Evolutionary conservation across 2,888 invertebrate genomes (phyloP), one percentile per base, ranked within the genome.

Genomic region (Erannis defoliaria): DNA sequence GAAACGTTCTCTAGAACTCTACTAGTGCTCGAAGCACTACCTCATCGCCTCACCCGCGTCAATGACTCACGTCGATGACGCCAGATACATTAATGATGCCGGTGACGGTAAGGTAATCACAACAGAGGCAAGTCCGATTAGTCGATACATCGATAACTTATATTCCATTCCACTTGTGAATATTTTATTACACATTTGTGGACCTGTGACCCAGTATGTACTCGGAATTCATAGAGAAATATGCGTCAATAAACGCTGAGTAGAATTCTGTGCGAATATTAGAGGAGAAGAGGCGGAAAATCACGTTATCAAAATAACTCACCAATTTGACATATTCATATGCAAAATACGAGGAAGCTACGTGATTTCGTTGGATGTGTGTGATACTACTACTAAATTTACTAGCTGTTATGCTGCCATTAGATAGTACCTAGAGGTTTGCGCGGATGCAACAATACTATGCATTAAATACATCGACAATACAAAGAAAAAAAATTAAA

Each of bases 51-150:
- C 72, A 68, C 70, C 68, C 67, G 70, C 71, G 71, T 72, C 61
- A 72, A 73, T 87, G 86, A 88, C 78, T 87, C 81, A 68, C 35
- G 64, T 51, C 43, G 71, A 73, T 84, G 82, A 84, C 82, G 82
- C 78, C 72, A 56, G 38, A 63, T 54, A 72, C 71, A 70, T 73
- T 70, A 74, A 62, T 42, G 62, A 57, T 56, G 19, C 35, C 48
- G 42, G 18, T 23, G 55, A 63, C 51, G 50, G 54, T 62, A 50
- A 55, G 38, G 46, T 64, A 46, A 67, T 62, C 62, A 64, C 63
- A 59, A 66, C 62, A 71, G 51, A 38, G 45, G 46, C 53, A 51
- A 61, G 69, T 37, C 51, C 55, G 66, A 73, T 72, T 51, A 64
- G 45, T 37, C 56, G 59, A 8, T 48, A 59, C 38, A 57, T 40